Evolutionary conservation across 2,888 invertebrate genomes (phyloP), one percentile per base, ranked within the genome.

Genomic region (Girardia tigrina): DNA sequence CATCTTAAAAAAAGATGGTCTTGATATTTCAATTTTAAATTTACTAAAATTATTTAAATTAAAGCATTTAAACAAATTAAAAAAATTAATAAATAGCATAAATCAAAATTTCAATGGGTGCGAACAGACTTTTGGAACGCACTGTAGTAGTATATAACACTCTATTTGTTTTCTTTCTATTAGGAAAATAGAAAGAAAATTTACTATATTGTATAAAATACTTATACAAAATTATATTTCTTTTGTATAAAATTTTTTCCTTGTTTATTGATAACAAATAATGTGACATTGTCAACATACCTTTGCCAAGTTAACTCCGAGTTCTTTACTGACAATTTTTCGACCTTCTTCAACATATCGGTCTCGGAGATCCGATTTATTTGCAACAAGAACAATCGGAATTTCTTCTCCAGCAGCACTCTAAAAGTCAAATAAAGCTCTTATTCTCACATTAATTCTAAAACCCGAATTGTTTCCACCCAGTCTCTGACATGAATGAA

Each of bases 401-500:
- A 74, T 74, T 28, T 74, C 72, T 12, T 23, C 26, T 23, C 28
- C 71, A 6, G 71, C 28, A 4, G 71, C 71, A 12, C 26, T 71
- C 71, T 29, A 28, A 6, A 26, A 71, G 27, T 23, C 16, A 71
- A 70, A 26, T 16, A 36, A 36, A 36, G n/a, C n/a, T n/a, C n/a
- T 36, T 36, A 36, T 12, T 36, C 8, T 12, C 16, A 36, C 8
- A 36, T 36, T 36, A 36, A 36, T 36, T 36, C 8, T 8, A 56
- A 12, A 20, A 56, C 71, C 71, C 29, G 14, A 12, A 87, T 85
- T 69, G 84, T 84, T 77, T 84, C 84, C 73, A 87, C 82, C 87
- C 87, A 87, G 75, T 86, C 84, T 2, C 87, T 82, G 27, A 87
- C 85, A 77, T 85, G 85, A 12, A 86, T 79, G 79, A 86, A 87